A percentile compares a stretch with the other conserved stretches of the same genome.
Conservation (phyloP, 1,140 invertebrate genomes). For the Brachionus plicatilis region DNA sequence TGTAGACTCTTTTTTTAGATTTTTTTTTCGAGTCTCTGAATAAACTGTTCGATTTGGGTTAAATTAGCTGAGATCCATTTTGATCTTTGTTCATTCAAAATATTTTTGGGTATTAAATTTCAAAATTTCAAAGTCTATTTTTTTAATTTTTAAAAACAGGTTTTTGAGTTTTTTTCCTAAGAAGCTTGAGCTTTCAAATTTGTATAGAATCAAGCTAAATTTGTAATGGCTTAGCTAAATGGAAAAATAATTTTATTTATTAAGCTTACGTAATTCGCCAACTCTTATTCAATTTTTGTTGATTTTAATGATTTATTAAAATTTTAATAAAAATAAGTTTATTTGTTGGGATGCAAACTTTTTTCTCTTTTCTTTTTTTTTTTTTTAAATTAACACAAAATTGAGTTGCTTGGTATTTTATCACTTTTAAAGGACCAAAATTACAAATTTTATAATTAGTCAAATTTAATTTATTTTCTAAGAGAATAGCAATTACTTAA, state of each 20-base stretch:
- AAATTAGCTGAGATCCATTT: not conserved
- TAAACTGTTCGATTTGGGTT: not conserved
- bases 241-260: not conserved
- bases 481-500: not conserved
- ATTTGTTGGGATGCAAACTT: not conserved
- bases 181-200: not conserved
- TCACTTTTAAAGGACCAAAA: not conserved
- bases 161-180: not conserved
- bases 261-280: not conserved
- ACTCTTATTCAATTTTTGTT: not conserved
- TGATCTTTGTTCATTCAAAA: not conserved
- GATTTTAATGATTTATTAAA: not conserved
- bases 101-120: not conserved
- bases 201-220: not conserved
- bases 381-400: not conserved
- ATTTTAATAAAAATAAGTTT: not conserved
- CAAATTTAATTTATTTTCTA: not conserved
- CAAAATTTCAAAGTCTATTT: not conserved
- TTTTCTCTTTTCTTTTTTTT: not conserved
- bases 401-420: not conserved
- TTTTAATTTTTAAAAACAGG: not conserved
- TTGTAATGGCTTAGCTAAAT: not conserved
- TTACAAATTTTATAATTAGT: not conserved
- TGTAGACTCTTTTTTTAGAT: not conserved
- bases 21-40: not conserved